These are phyloP conservation scores for Gambusia affinis DNA, from an alignment of 2,113 vertebrate genomes.

Conservation along the genomic window DNA sequence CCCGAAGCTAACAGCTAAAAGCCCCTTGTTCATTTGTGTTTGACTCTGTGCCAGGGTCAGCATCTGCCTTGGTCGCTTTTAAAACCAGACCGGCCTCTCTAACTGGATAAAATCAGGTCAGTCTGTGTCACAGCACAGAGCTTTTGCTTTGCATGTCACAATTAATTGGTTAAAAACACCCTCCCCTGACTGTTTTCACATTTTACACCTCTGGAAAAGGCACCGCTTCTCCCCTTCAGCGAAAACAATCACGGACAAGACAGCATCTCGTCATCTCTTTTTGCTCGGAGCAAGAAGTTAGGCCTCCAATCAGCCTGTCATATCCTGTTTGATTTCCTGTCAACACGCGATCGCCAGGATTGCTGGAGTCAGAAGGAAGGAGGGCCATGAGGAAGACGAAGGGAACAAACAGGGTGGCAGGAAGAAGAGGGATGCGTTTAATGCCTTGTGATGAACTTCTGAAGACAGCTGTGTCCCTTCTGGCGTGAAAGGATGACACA, in stretches of 20 bases:
- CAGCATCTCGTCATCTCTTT: conserved; percentile 18
- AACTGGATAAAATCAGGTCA: conserved; percentile 26
- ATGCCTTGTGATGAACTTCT: conserved; percentile 15
- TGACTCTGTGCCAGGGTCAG: conserved; percentile 1
- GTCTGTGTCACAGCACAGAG: conserved; percentile 15
- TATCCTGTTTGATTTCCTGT: conserved; percentile 58
- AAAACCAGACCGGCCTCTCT: conserved; percentile 10
- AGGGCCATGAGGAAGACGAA: conserved; percentile 2
- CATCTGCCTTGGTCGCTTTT: conserved; percentile 15
- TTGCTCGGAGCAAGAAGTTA: conserved; percentile 25
- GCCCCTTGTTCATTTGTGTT: conserved; percentile 7
- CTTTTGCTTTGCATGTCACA: conserved; percentile 3
- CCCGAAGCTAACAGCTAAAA: conserved; percentile 2
- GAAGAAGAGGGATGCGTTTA: conserved; percentile 7
- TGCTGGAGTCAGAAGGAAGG: conserved; percentile 13
- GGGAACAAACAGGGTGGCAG: neutral
- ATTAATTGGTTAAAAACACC: neutral
- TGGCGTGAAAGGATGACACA: neutral
- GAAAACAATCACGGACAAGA: conserved; percentile 14
- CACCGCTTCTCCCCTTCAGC: neutral
- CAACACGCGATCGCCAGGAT: conserved; percentile 41
- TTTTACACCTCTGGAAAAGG: neutral
- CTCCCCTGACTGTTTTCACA: neutral
- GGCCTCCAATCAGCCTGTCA: conserved; percentile 30
- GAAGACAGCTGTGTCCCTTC: conserved; percentile 6